Conservation (phyloP, 2,113 vertebrate genomes). For the Larimichthys polyactis region DNA sequence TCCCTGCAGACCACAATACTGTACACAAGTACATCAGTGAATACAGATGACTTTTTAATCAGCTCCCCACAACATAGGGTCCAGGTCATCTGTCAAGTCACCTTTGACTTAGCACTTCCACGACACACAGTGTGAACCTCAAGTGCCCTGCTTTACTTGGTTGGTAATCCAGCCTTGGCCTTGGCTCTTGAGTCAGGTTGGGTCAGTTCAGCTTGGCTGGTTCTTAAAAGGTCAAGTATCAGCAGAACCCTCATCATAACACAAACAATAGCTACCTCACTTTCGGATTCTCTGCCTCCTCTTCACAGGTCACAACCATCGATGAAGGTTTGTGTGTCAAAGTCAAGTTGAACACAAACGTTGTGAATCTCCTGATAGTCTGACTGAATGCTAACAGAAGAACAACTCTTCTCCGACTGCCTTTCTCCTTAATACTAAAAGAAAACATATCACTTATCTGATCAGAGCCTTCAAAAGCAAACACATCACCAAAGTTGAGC, state of each 20-base stretch:
- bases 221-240: background rate
- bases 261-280: conserved; percentile 31
- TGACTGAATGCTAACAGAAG: background rate
- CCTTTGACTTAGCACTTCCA: background rate
- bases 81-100: background rate
- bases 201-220: background rate
- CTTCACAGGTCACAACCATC: background rate
- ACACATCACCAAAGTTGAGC: background rate
- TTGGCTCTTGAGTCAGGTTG: background rate
- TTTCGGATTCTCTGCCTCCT: background rate
- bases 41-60: background rate
- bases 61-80: background rate
- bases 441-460: conserved; percentile 11
- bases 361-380: no score
- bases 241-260: background rate
- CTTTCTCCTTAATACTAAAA: conserved; percentile 11
- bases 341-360: background rate
- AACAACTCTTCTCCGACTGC: background rate
- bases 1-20: background rate
- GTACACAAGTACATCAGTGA: background rate
- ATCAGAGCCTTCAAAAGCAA: background rate
- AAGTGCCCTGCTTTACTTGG: no score
- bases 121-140: no score
- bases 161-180: background rate
- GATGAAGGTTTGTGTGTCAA: background rate